Evolutionary conservation across 2,797 vertebrate species (phyloP).

Genomic region (Coregonus sp.): DNA sequence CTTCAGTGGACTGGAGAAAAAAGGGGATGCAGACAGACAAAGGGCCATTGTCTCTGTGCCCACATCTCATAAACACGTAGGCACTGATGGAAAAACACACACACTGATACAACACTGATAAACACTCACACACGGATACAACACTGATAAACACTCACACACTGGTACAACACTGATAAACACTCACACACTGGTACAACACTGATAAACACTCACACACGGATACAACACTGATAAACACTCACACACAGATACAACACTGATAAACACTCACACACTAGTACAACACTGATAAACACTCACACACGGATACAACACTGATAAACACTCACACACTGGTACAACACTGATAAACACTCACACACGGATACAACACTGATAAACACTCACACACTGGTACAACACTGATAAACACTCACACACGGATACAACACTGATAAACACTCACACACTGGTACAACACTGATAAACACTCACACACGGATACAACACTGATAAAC

Average conservation of each 20-base stretch:
- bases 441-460: slow-evolving; percentile 1
- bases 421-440: slow-evolving; percentile 3
- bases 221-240: no score
- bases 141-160: slow-evolving; percentile 10
- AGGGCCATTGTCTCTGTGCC: slow-evolving; percentile 65
- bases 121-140: slow-evolving; percentile 9
- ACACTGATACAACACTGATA: slow-evolving; percentile 36
- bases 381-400: slow-evolving; percentile 1
- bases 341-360: no score
- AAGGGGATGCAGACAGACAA: slow-evolving; percentile 70
- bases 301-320: neutral
- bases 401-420: slow-evolving; percentile 8
- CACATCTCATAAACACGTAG: slow-evolving; percentile 56
- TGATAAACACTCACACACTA: slow-evolving; percentile 9
- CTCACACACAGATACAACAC: slow-evolving; percentile 6
- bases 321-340: neutral
- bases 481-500: slow-evolving; percentile 9
- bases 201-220: neutral
- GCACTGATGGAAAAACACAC: slow-evolving; percentile 52
- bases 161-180: neutral
- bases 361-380: slow-evolving; percentile 12
- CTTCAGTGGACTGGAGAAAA: slow-evolving; percentile 33
- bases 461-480: neutral
- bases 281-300: no score
- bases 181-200: neutral